Percentiles rank a stretch among this genome's conserved stretches.
Conservation (phyloP, 2,797 vertebrate species). For the Lepilemur septentrionalis region DNA sequence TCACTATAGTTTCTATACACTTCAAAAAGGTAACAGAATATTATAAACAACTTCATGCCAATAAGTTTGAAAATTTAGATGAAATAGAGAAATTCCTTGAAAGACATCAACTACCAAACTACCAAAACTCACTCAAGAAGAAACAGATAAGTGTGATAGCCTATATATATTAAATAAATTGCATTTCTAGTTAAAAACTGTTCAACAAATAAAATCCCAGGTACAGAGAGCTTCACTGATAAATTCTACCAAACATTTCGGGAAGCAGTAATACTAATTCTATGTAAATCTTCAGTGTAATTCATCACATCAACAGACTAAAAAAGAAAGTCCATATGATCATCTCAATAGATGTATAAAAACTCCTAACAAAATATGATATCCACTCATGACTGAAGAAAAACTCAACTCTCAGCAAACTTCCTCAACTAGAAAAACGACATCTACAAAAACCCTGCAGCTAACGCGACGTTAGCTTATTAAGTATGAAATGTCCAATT, state of each 20-base stretch:
- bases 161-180: neutral
- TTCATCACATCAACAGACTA: neutral
- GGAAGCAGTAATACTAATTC: conserved; percentile 12
- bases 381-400: neutral
- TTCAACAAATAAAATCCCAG: conserved; percentile 10
- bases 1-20: neutral
- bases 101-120: neutral
- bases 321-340: neutral
- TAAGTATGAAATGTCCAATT: no score
- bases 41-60: neutral
- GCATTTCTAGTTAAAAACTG: neutral
- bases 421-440: neutral
- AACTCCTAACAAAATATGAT: neutral
- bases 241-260: neutral
- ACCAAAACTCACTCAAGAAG: neutral
- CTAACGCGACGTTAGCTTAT: neutral
- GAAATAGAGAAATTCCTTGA: conserved; percentile 39
- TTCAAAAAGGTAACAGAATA: neutral
- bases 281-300: neutral
- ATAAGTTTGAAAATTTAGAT: neutral
- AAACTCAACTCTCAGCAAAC: neutral
- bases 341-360: conserved; percentile 5
- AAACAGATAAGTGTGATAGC: neutral
- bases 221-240: neutral
- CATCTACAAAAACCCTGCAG: neutral